These are phyloP conservation scores for Hapalemur alaotrensis DNA, from an alignment of 2,797 vertebrate species.

Conservation along the genomic window DNA sequence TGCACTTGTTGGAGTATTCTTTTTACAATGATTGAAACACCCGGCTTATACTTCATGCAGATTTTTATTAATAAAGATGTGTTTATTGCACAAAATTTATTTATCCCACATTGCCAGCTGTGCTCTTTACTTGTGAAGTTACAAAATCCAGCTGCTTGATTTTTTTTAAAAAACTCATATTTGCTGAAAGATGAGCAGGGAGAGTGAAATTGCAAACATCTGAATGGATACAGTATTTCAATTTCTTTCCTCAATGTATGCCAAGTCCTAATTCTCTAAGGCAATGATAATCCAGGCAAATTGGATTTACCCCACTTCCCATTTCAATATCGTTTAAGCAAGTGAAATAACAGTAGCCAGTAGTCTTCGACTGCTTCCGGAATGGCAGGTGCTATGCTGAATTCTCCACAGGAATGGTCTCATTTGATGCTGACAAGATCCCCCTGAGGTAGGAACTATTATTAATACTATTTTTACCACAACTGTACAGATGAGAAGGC, in stretches of 20 bases:
- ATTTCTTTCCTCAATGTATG: neutral
- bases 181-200: slow-evolving; percentile 39
- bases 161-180: slow-evolving; percentile 35
- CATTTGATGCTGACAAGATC: neutral
- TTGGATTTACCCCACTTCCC: neutral
- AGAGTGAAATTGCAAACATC: neutral
- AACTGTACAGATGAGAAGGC: neutral
- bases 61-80: slow-evolving; percentile 83
- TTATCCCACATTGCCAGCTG: slow-evolving; percentile 77
- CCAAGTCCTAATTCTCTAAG: neutral
- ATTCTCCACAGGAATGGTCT: neutral
- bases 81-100: slow-evolving; percentile 71
- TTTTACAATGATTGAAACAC: slow-evolving; percentile 78
- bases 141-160: slow-evolving; percentile 70
- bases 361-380: neutral
- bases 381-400: neutral
- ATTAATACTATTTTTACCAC: neutral
- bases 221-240: neutral
- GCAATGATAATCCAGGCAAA: neutral
- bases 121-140: slow-evolving; percentile 37
- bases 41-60: slow-evolving; percentile 75
- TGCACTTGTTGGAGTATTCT: slow-evolving; percentile 75
- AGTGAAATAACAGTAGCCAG: neutral
- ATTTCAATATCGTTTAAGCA: neutral
- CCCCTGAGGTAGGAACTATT: neutral